Conservation (phyloP, 1,140 invertebrate species). For the Elysia chlorotica region DNA sequence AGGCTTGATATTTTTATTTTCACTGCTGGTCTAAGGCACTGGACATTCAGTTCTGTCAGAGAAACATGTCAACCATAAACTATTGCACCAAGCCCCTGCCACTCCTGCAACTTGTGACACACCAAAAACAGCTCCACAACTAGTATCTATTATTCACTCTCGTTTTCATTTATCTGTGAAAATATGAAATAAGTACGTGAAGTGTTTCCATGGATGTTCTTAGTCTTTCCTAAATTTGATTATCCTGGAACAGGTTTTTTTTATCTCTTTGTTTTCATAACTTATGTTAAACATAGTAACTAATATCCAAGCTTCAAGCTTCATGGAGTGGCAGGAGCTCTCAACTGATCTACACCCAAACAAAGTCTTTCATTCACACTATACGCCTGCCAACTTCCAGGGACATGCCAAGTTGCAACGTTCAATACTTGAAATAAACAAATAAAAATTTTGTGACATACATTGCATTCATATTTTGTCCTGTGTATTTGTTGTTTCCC, state of each 20-base stretch:
- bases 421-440: too few relatives aligned
- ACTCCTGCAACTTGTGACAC: too few relatives aligned
- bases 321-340: neutral
- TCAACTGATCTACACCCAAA: constrained; percentile 14
- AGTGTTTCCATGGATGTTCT: too few relatives aligned
- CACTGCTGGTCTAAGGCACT: too few relatives aligned
- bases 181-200: neutral
- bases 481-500: neutral
- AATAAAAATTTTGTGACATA: neutral
- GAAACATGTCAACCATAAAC: too few relatives aligned
- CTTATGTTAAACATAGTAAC: neutral
- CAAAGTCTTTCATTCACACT: constrained; percentile 24
- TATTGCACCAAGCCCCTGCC: too few relatives aligned
- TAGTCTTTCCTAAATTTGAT: too few relatives aligned
- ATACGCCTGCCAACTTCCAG: constrained; percentile 17
- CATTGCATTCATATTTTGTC: neutral
- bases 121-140: too few relatives aligned
- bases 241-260: too few relatives aligned
- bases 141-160: too few relatives aligned
- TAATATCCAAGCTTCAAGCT: neutral
- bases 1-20: too few relatives aligned
- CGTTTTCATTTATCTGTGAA: neutral
- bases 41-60: too few relatives aligned
- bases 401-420: constrained; percentile 19
- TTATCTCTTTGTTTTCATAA: neutral